Base-by-base conservation (phyloP, 2,113 vertebrate species). In the Megaceryle maxima region DNA sequence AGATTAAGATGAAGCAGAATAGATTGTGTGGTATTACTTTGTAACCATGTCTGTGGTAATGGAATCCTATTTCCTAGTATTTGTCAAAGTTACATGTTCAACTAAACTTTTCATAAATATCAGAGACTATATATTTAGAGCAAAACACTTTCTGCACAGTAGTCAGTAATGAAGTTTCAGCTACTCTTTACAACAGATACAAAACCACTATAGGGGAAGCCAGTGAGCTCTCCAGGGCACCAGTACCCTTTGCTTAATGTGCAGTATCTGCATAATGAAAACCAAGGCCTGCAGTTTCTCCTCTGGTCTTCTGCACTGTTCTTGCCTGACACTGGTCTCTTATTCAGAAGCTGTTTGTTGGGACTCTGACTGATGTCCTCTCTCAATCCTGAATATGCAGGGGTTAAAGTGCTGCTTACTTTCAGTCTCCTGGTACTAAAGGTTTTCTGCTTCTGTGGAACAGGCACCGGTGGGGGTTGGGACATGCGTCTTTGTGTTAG, bases 321-420 rank as follows among this genome's bases (percentile, higher is more conserved):
- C 20, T 59, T 83, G 43, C 24, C 66, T 88, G 51, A 39, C 22
- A 12, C 20, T 55, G 37, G 6, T 50, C 7, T 74, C 6, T 59
- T 55, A n/a, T 8, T 63, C 15, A 33, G 37, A 77, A 90, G 31
- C 37, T 43, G 10, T 63, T 2, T 37, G 11, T 62, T 2, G 2
- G 11, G 17, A 10, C n/a, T 31, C 46, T 67, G 63, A 21, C 19
- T 1, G 0, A 5, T 56, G 33, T 0, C 6, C 5, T 9, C 1
- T 21, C 26, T 80, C 43, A 25, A 12, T 24, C 29, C 43, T 57
- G 63, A 2, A 37, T 80, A 28, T 6, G 11, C 28, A 53, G 15
- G 18, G 26, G 3, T 57, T 11, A 4, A 69, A 50, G 41, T 62
- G 29, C 28, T 88, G 35, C 67, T 76, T 74, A 25, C 11, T 37